Evolutionary conservation across 1,140 invertebrate species (phyloP).

Genomic region (Trichonephila clavata): DNA sequence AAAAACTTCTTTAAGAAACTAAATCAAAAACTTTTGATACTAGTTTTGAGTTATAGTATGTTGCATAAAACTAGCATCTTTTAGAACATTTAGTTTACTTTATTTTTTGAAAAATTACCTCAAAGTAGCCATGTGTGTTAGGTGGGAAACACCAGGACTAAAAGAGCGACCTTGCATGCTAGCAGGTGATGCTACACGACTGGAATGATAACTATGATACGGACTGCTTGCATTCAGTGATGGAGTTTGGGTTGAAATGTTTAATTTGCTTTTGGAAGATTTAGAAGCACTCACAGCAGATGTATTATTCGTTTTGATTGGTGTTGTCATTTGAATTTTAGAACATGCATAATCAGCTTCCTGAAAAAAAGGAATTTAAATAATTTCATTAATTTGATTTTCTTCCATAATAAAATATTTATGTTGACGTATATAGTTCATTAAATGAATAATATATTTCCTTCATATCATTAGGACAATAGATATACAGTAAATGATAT

Average conservation of each 20-base stretch:
- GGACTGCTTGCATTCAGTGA: conserved; percentile 38
- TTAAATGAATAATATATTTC: no score
- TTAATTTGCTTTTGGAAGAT: conserved; percentile 32
- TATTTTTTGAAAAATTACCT: conserved; percentile 65
- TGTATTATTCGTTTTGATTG: neutral
- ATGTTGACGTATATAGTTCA: no score
- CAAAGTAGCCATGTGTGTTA: conserved; percentile 77
- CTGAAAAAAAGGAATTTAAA: neutral
- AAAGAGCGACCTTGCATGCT: neutral
- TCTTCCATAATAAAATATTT: no score
- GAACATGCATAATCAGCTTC: conserved; percentile 67
- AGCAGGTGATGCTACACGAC: conserved; percentile 64
- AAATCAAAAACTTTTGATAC: no score
- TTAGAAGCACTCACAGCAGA: neutral
- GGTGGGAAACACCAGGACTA: conserved; percentile 60
- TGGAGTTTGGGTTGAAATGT: conserved; percentile 65
- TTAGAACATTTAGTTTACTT: neutral
- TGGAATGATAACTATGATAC: conserved; percentile 54
- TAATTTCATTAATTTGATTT: no score
- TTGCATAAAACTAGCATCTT: no score
- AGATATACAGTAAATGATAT: no score
- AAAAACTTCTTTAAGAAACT: no score
- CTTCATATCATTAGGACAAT: no score
- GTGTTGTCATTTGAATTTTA: conserved; percentile 46
- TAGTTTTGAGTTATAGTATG: no score